Evolutionary conservation across 2,113 vertebrate genomes (phyloP).

Genomic region (Prolemur simus): DNA sequence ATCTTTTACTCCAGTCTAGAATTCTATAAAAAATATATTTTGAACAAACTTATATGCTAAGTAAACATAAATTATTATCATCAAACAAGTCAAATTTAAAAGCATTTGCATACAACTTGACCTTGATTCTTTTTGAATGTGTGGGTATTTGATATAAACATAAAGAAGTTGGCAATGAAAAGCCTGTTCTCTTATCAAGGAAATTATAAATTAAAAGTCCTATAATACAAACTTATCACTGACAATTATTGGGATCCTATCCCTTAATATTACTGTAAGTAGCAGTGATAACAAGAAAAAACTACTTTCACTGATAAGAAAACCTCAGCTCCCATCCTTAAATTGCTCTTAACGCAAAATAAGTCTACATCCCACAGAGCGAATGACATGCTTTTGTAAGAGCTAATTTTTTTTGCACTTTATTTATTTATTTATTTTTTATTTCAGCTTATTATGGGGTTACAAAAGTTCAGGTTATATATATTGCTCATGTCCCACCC

Average conservation of each 20-base stretch:
- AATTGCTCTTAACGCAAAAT: not conserved
- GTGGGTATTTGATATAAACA: not conserved
- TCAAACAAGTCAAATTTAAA: not conserved
- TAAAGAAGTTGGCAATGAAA: not conserved
- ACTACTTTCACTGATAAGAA: not conserved
- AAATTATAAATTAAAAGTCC: not conserved
- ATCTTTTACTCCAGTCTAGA: not conserved
- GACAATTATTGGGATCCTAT: not conserved
- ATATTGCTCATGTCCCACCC: no score
- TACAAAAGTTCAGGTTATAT: no score
- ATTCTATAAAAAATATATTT: not conserved
- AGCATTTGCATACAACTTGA: not conserved
- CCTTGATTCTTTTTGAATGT: not conserved
- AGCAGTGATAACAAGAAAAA: conserved; percentile 9
- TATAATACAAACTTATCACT: not conserved
- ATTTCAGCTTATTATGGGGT: no score
- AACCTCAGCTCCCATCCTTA: not conserved
- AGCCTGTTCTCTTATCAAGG: conserved; percentile 4
- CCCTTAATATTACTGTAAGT: conserved; percentile 45
- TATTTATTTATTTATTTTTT: no score
- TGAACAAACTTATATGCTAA: not conserved
- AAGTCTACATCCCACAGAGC: not conserved
- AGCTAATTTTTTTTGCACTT: no score
- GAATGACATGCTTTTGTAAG: not conserved
- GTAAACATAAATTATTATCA: not conserved